A percentile compares a stretch with the other conserved stretches of the same genome.
Conservation (phyloP, 2,113 vertebrate species). For the Prochilodus magdalenae region DNA sequence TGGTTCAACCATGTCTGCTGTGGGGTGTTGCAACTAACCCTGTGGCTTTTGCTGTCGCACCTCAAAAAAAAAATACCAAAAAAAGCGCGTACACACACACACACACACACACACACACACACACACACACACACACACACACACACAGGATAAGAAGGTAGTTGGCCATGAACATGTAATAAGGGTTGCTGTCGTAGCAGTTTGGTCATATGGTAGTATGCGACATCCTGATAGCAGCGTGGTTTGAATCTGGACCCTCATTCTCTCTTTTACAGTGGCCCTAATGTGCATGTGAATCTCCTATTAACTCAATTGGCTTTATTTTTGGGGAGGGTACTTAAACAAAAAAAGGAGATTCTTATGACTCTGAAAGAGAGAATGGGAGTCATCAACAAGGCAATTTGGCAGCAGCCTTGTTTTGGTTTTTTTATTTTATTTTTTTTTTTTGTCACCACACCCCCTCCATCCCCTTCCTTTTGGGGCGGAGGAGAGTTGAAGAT, state of each 20-base stretch:
- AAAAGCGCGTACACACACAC: no score
- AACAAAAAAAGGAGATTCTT: conserved; percentile 34
- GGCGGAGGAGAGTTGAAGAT: conserved; percentile 60
- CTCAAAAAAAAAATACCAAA: no score
- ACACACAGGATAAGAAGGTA: not conserved
- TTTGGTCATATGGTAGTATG: not conserved
- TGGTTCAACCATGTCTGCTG: conserved; percentile 14
- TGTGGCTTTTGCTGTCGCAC: not conserved
- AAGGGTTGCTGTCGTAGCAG: not conserved
- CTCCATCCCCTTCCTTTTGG: fast-evolving
- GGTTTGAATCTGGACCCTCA: conserved; percentile 60
- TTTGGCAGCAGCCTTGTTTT: conserved; percentile 75
- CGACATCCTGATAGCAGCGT: not conserved
- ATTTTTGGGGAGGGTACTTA: conserved; percentile 12
- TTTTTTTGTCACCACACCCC: not conserved
- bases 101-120: no score
- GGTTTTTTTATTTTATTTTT: conserved; percentile 47
- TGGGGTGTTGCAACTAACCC: not conserved
- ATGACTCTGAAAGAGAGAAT: conserved; percentile 56
- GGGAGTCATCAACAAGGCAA: conserved; percentile 66
- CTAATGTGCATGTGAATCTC: conserved; percentile 20
- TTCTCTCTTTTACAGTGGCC: conserved; percentile 57
- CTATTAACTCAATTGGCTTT: conserved; percentile 43
- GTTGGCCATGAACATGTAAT: not conserved
- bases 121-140: no score